Conservation (phyloP, 2,113 vertebrate genomes). For the Gymnogyps californianus region DNA sequence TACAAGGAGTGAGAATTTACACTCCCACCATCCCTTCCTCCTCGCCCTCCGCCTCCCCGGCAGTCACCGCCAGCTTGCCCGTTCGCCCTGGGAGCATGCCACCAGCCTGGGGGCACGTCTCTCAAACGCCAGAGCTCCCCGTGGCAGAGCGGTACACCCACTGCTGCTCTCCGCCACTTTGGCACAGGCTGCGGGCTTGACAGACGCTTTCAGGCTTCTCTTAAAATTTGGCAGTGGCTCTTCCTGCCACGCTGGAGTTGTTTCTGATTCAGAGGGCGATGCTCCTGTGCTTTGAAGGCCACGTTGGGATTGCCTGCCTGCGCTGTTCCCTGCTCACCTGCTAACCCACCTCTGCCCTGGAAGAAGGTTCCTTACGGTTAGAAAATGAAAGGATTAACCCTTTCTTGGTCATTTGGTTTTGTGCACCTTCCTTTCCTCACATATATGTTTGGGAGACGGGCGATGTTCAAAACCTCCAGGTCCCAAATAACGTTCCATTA, state of each 20-base stretch:
- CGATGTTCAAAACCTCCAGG: neutral
- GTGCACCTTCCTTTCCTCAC: neutral
- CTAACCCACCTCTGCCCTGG: neutral
- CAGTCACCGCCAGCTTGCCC: neutral
- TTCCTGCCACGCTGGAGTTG: neutral
- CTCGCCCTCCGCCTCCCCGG: neutral
- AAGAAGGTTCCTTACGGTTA: neutral
- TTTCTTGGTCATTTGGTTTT: neutral
- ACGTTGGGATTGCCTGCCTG: neutral
- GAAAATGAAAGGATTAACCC: neutral
- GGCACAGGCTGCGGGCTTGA: neutral
- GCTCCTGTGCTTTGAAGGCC: neutral
- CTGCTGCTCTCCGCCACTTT: fast-evolving
- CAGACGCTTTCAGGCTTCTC: neutral
- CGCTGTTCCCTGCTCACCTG: neutral
- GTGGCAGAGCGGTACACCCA: neutral
- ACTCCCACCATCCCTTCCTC: neutral
- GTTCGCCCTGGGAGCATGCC: neutral
- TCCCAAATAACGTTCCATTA: neutral
- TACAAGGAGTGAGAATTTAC: neutral
- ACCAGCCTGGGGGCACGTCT: neutral
- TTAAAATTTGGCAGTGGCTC: neutral
- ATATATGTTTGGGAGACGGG: neutral
- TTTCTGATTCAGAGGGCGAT: neutral
- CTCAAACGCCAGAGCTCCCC: neutral